Conservation (phyloP, 2,797 vertebrate species). For the Limnodromus scolopaceus region DNA sequence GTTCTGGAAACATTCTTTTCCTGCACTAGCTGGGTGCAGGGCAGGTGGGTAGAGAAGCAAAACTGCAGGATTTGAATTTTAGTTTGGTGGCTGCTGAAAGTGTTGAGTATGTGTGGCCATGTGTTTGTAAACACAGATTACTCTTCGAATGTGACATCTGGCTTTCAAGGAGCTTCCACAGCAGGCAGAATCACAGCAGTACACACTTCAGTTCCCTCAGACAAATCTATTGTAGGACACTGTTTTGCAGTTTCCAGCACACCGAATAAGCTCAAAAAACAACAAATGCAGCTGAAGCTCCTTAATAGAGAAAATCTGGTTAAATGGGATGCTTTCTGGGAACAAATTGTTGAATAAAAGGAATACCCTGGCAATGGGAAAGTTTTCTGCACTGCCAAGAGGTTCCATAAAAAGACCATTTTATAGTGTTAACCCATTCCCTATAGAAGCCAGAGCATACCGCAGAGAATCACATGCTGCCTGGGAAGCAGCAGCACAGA, state of each 20-base stretch:
- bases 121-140: conserved; percentile 58
- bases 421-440: background rate
- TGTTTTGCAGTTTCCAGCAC: conserved; percentile 19
- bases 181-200: conserved; percentile 43
- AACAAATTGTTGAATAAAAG: conserved; percentile 52
- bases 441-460: background rate
- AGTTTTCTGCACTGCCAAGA: conserved; percentile 19
- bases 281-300: conserved; percentile 56
- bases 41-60: background rate
- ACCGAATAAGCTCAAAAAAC: conserved; percentile 34
- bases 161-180: conserved; percentile 50
- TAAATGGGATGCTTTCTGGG: conserved; percentile 68
- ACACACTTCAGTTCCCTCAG: conserved; percentile 40
- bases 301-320: conserved; percentile 70
- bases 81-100: background rate
- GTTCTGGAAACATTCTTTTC: background rate
- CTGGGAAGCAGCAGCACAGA: background rate
- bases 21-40: background rate
- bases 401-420: background rate
- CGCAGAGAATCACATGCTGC: background rate
- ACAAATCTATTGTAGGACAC: conserved; percentile 9
- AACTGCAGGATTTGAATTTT: background rate
- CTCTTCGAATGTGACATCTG: conserved; percentile 44
- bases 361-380: conserved; percentile 19
- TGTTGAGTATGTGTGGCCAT: background rate